These are phyloP conservation scores for Tor tambroides DNA, from an alignment of 2,113 vertebrate genomes.

Conservation along the genomic window DNA sequence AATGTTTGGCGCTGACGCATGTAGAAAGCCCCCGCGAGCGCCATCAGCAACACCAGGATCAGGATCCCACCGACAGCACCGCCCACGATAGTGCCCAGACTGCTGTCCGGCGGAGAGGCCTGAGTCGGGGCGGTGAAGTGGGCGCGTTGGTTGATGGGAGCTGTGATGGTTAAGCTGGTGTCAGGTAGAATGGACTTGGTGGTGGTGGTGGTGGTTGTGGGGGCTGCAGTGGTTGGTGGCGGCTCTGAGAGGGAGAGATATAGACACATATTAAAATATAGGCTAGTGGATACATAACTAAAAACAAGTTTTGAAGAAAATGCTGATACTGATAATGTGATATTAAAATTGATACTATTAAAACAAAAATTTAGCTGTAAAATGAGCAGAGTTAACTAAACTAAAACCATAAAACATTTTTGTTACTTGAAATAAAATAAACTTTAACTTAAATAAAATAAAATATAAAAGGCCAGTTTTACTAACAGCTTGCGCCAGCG, in stretches of 20 bases:
- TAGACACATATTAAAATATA: background rate
- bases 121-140: slow-evolving; percentile 84
- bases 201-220: slow-evolving; percentile 83
- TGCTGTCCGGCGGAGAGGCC: slow-evolving; percentile 83
- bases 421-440: too few relatives aligned
- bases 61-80: slow-evolving; percentile 89
- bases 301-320: background rate
- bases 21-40: slow-evolving; percentile 82
- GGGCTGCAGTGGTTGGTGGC: slow-evolving; percentile 87
- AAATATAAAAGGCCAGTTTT: too few relatives aligned
- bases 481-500: too few relatives aligned
- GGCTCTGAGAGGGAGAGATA: slow-evolving; percentile 79
- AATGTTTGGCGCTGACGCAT: slow-evolving; percentile 93
- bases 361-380: background rate
- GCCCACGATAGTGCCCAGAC: slow-evolving; percentile 87
- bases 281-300: background rate
- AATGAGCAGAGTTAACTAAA: background rate
- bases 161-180: slow-evolving; percentile 80
- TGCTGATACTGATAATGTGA: background rate
- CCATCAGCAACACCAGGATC: slow-evolving; percentile 86
- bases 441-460: too few relatives aligned
- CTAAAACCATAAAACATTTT: too few relatives aligned
- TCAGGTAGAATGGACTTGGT: slow-evolving; percentile 75
- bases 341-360: background rate
- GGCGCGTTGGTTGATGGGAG: slow-evolving; percentile 73